Evolutionary conservation across 2,888 invertebrate genomes (phyloP), one percentile per base, ranked within the genome.

Genomic region (Acholoe squamosa): DNA sequence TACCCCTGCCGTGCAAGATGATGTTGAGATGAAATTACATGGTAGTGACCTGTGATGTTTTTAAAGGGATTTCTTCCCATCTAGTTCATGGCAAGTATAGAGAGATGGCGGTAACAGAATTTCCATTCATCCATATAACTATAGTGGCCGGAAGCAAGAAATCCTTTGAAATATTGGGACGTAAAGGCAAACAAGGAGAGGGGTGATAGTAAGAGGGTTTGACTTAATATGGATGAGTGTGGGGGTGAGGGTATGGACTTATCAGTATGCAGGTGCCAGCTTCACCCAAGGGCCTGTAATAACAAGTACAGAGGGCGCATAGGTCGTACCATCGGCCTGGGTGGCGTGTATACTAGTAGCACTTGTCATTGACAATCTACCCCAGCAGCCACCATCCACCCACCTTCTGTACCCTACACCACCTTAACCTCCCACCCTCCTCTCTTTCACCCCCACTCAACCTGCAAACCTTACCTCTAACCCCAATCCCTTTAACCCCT

Each of bases 211-310:
- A 10, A 43, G 43, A 43, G 43, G 43, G 43, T 3, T 43, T 43
- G 43, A 10, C 43, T 43, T 43, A 43, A 43, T 43, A 43, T n/a
- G 19, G 61, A 14, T n/a, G 61, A 19, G 14, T 19, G 61, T 3
- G 61, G 61, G 61, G 61, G 61, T 19, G 61, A 61, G n/a, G 61
- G 61, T n/a, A 61, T n/a, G 19, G 25, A 34, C 86, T 54, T 31
- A 14, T 86, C 86, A 86, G 33, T 86, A 86, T 86, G 52, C 86
- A 28, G 56, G 54, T 86, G 54, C 54, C 22, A 28, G 54, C 54
- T 16, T 28, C 25, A 54, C 84, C 84, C 54, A n/a, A 25, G 54
- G 86, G 86, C 54, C 86, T 86, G 80, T 80, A 80, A 80, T 80
- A 80, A 80, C 80, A 80, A 80, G 34, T n/a, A 43, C 43, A 80